Evolutionary conservation across 2,113 vertebrate genomes (phyloP).

Genomic region (Platanista minor): DNA sequence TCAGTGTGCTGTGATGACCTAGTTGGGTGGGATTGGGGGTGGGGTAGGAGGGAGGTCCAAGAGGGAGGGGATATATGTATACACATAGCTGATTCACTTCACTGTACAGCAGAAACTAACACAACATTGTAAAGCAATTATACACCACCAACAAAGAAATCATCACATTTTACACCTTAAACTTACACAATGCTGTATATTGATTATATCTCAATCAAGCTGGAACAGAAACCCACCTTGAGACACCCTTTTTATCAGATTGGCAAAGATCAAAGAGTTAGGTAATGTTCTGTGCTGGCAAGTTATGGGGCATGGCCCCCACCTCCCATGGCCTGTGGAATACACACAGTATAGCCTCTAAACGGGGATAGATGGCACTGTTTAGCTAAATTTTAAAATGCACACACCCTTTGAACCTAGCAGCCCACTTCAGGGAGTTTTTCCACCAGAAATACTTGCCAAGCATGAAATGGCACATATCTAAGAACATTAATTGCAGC

Average conservation of each 20-base stretch:
- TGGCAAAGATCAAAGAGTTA: background rate
- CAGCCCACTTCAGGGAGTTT: background rate
- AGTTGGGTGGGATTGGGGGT: too few species aligned
- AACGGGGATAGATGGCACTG: background rate
- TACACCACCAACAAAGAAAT: background rate
- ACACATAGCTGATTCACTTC: too few species aligned
- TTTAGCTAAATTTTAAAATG: background rate
- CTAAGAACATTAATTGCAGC: background rate
- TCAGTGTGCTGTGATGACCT: too few species aligned
- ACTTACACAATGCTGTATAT: background rate
- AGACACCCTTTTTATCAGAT: background rate
- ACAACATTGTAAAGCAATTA: too few species aligned
- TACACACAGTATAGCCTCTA: background rate
- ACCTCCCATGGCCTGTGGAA: too few species aligned
- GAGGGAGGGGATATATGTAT: too few species aligned
- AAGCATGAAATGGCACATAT: background rate
- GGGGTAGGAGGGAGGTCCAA: too few species aligned
- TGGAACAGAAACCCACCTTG: background rate
- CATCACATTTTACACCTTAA: background rate
- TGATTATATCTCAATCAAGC: background rate
- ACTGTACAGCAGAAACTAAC: too few species aligned
- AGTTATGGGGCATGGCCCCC: background rate
- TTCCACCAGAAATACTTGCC: background rate
- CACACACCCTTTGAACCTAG: background rate
- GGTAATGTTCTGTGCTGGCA: background rate